Base-by-base conservation (phyloP, 2,113 vertebrate genomes). In the Embiotoca jacksoni region DNA sequence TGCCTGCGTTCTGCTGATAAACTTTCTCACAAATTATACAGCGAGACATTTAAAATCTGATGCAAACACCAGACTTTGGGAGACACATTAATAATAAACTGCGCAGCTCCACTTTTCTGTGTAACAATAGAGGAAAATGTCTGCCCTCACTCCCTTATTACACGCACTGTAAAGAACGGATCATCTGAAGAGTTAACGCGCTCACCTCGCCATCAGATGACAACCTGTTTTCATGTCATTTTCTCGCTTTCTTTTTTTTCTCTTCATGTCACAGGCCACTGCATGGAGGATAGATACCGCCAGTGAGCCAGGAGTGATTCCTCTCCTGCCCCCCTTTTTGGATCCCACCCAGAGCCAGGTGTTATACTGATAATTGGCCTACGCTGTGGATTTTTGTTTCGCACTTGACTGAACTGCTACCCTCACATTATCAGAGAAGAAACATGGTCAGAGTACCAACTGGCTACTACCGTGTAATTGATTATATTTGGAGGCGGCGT, bases 291-390 rank as follows among this genome's bases (percentile, higher is more conserved):
- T 61, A 82, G 87, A 81, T 63, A 67, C 61, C 69, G 89, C 55
- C 66, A 73, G 32, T 65, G 39, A 79, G 62, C 36, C 59, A 63
- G 59, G 53, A 57, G 65, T 62, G 73, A 77, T 63, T 82, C 56
- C 61, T 77, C 86, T 50, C 72, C 77, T 81, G 6, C 53, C 74
- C 68, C 66, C 53, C 52, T 75, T 66, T 84, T 89, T 92, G 85
- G 88, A 91, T 88, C 83, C 75, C 81, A 90, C 88, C 80, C 87
- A 90, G 82, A 86, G 74, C 79, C 80, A 89, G 89, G 88, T 94
- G 92, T 93, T 90, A 87, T 60, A 65, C 88, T 91, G 87, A 90
- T 92, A 91, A 94, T 91, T 92, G 90, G 89, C 84, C 84, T 89
- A 85, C 82, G 75, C 86, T 85, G 81, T 91, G 81, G 72, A 90